Conservation (phyloP, 1,140 invertebrate species). For the Drosophila watanabei region DNA sequence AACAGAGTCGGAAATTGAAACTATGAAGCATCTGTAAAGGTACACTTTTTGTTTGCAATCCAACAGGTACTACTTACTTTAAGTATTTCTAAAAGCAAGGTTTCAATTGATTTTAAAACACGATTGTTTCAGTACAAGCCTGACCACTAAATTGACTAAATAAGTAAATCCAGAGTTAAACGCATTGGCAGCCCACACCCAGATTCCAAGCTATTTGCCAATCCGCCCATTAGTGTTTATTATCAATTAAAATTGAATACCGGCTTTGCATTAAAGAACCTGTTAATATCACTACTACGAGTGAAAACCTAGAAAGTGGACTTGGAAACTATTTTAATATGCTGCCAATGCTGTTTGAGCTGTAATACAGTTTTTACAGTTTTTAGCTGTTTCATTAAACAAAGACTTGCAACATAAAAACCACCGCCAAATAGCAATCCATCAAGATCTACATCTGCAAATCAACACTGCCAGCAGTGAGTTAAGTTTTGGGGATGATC, state of each 20-base stretch:
- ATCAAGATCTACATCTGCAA: slow-evolving; percentile 5
- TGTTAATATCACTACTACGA: not conserved
- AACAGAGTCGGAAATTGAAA: not conserved
- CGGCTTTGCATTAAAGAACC: not conserved
- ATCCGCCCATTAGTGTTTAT: slow-evolving; percentile 2
- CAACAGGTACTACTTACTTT: not conserved
- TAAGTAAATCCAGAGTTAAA: not conserved
- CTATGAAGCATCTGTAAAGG: not conserved
- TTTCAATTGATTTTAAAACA: not conserved
- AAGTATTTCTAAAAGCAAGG: not conserved
- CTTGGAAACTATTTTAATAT: not conserved
- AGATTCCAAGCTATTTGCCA: slow-evolving; percentile 6
- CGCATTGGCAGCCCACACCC: slow-evolving; percentile 5
- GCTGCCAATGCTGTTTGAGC: no score
- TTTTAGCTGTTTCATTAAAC: not conserved
- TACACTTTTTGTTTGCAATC: not conserved
- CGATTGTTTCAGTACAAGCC: no score
- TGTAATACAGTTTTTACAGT: not conserved
- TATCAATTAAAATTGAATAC: slow-evolving; percentile 1
- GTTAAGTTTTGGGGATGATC: slow-evolving; percentile 1
- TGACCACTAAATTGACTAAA: not conserved
- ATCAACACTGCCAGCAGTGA: not conserved
- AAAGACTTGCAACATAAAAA: not conserved
- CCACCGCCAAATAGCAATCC: not conserved
- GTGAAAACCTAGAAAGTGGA: not conserved